Percentiles rank a stretch among this genome's conserved stretches.
These are phyloP conservation scores for Magallana angulata DNA, from an alignment of 1,140 invertebrate genomes.

Conservation along the genomic window DNA sequence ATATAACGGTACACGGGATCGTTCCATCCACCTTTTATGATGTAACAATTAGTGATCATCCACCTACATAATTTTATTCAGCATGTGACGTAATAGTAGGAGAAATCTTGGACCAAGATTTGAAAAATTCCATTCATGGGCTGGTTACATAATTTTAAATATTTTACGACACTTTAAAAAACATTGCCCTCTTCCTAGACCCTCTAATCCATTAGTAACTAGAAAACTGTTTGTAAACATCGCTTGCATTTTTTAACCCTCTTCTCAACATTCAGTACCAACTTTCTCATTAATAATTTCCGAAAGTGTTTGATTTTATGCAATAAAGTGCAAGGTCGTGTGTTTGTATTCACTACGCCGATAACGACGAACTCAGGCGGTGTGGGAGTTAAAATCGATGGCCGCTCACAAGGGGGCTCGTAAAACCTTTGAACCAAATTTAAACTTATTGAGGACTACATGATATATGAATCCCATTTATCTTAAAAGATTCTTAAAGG, in stretches of 20 bases:
- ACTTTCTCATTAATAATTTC: conserved; percentile 31
- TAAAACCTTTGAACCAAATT: conserved; percentile 31
- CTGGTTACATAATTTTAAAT: not conserved
- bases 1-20: not conserved
- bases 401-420: conserved; percentile 16
- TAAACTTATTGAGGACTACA: conserved; percentile 29
- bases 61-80: not conserved
- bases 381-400: conserved; percentile 21
- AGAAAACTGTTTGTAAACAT: not conserved
- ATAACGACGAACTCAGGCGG: not conserved
- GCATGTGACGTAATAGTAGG: not conserved
- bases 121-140: not conserved
- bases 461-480: conserved; percentile 32
- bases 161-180: not conserved
- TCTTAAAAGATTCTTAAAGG: not conserved
- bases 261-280: not conserved
- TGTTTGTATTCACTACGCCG: conserved; percentile 5
- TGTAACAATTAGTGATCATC: not conserved
- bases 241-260: not conserved
- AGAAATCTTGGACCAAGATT: not conserved
- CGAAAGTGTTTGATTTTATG: conserved; percentile 16
- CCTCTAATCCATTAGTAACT: not conserved
- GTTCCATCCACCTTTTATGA: not conserved
- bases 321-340: not conserved
- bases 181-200: not conserved